Evolutionary conservation across 2,888 invertebrate genomes (phyloP).

Genomic region (Polyploca ridens): DNA sequence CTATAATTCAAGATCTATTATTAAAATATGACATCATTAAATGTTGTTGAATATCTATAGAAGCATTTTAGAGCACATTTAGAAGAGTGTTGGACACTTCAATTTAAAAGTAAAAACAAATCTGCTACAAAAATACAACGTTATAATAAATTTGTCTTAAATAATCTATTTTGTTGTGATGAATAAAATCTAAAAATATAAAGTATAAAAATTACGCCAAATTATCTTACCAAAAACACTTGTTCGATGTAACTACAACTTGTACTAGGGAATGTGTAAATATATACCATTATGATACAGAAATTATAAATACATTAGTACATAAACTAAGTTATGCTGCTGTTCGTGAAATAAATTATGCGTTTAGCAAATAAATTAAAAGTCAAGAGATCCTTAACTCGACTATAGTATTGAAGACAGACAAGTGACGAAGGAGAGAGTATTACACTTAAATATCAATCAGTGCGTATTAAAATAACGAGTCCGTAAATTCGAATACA

Average conservation of each 20-base stretch:
- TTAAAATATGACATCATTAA: not conserved
- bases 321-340: slow-evolving; percentile 65
- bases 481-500: slow-evolving; percentile 30
- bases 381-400: slow-evolving; percentile 34
- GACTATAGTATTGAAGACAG: slow-evolving; percentile 14
- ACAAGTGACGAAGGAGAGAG: slow-evolving; percentile 34
- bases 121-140: slow-evolving; percentile 62
- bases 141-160: slow-evolving; percentile 46
- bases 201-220: slow-evolving; percentile 50
- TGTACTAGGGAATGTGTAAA: slow-evolving; percentile 67
- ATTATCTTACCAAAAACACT: slow-evolving; percentile 47
- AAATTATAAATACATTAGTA: slow-evolving; percentile 79
- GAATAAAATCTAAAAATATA: slow-evolving; percentile 46
- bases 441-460: slow-evolving; percentile 58
- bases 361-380: slow-evolving; percentile 59
- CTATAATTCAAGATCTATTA: slow-evolving; percentile 13
- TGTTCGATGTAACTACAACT: slow-evolving; percentile 68
- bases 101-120: slow-evolving; percentile 28
- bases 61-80: slow-evolving; percentile 3
- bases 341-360: slow-evolving; percentile 73
- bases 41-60: not conserved
- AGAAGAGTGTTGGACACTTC: slow-evolving; percentile 10
- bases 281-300: slow-evolving; percentile 77
- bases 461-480: slow-evolving; percentile 25
- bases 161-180: slow-evolving; percentile 61